Evolutionary conservation across 2,797 vertebrate species (phyloP).

Genomic region (Mormyrops attenuatus): DNA sequence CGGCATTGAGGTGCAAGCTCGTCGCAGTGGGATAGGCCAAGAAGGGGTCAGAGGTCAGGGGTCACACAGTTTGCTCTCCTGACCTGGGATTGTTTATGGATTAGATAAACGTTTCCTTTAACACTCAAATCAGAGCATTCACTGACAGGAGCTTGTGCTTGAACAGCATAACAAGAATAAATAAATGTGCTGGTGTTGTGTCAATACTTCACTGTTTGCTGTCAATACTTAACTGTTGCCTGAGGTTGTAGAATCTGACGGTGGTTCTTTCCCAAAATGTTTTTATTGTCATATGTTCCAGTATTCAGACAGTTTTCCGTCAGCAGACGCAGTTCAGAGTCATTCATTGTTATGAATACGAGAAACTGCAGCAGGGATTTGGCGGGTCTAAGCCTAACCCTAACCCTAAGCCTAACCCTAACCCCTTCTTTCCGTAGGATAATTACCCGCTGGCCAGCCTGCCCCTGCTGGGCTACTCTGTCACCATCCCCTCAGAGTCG

Average conservation of each 20-base stretch:
- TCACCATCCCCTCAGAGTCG: slow-evolving; percentile 83
- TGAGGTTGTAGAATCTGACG: neutral
- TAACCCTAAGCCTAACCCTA: neutral
- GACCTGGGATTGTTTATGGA: neutral
- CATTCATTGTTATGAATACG: neutral
- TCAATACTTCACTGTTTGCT: neutral
- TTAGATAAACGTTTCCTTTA: neutral
- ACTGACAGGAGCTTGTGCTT: neutral
- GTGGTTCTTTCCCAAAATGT: neutral
- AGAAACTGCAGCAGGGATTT: neutral
- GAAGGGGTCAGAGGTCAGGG: neutral
- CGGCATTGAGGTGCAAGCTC: neutral
- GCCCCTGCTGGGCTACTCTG: slow-evolving; percentile 88
- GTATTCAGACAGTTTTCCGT: neutral
- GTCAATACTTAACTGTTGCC: neutral
- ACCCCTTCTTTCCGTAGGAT: slow-evolving; percentile 62
- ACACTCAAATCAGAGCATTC: neutral
- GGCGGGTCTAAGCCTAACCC: neutral
- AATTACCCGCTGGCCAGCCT: slow-evolving; percentile 95
- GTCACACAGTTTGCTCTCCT: neutral
- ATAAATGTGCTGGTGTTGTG: neutral
- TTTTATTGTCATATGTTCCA: neutral
- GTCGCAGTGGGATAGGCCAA: neutral
- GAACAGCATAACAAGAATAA: neutral
- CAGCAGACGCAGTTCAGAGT: neutral